phyloP scores from a whole-genome alignment of 2,888 invertebrate genomes.

The Drosophila meridionalis region DNA sequence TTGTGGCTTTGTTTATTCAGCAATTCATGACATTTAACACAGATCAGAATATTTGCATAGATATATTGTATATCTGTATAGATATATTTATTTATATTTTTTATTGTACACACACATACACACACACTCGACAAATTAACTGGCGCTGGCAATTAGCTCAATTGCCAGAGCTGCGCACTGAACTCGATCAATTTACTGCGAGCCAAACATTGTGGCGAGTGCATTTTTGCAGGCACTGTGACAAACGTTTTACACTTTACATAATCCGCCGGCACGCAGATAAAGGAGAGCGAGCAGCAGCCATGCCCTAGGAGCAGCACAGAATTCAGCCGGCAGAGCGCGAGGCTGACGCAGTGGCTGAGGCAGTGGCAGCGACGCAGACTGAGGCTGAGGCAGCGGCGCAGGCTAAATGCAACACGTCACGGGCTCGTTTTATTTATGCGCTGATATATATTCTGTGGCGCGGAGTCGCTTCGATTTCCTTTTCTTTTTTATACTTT shows the following conservation, averaged over 20 bases:
- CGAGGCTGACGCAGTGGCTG: neutral
- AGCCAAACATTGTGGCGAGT: conserved; percentile 10
- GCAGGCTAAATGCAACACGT: conserved; percentile 60
- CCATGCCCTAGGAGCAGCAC: conserved; percentile 23
- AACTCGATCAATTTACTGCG: conserved; percentile 68
- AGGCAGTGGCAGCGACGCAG: neutral
- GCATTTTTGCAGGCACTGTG: conserved; percentile 43
- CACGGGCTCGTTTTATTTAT: conserved; percentile 70
- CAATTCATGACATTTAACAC: conserved; percentile 18
- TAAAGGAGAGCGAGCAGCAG: conserved; percentile 8
- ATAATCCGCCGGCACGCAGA: conserved; percentile 69
- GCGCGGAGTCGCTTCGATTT: conserved; percentile 53
- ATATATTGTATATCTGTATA: neutral
- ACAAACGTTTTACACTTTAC: conserved; percentile 57
- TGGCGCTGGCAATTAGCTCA: conserved; percentile 65
- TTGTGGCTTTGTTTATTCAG: conserved; percentile 16
- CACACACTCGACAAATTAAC: conserved; percentile 36
- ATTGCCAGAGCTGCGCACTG: conserved; percentile 77
- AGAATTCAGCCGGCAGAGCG: conserved; percentile 55
- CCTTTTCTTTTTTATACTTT: conserved; percentile 23
- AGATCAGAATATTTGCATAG: neutral
- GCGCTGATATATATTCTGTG: conserved; percentile 40
- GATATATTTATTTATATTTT: neutral
- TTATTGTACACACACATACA: conserved; percentile 29
- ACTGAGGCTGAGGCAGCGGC: neutral